Evolutionary conservation across 1,140 invertebrate species (phyloP).

Genomic region (Aphis gossypii): DNA sequence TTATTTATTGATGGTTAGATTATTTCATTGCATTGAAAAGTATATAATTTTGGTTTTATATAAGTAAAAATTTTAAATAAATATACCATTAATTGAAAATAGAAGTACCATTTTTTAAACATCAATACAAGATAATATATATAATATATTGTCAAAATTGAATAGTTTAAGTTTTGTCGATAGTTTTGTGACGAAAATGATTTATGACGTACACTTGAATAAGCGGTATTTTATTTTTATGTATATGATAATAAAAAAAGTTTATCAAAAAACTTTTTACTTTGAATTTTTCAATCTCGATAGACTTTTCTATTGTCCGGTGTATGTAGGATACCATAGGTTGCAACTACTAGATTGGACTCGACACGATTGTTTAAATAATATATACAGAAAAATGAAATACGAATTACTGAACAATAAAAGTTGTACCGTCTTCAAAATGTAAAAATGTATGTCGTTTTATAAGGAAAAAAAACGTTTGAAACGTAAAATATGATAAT

Average conservation of each 20-base stretch:
- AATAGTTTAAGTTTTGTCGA: background rate
- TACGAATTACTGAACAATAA: background rate
- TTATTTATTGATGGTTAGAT: background rate
- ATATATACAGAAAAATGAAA: background rate
- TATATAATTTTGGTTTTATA: background rate
- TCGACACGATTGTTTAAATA: background rate
- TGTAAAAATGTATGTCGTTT: background rate
- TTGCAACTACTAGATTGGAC: background rate
- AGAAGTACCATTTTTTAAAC: background rate
- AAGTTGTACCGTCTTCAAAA: background rate
- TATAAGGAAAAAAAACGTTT: background rate
- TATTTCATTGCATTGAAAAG: constrained; percentile 3
- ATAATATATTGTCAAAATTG: background rate
- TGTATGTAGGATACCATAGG: background rate
- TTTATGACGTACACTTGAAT: background rate
- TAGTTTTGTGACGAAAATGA: background rate
- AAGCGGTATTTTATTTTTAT: background rate
- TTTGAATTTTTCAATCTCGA: background rate
- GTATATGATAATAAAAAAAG: background rate
- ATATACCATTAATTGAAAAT: background rate
- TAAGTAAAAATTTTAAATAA: background rate
- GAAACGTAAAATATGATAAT: background rate
- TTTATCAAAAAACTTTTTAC: constrained; percentile 24
- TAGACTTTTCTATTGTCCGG: background rate
- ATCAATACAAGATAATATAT: constrained; percentile 2